These are phyloP conservation scores for Bombus confusus DNA, from an alignment of 1,140 invertebrate species.

Conservation along the genomic window DNA sequence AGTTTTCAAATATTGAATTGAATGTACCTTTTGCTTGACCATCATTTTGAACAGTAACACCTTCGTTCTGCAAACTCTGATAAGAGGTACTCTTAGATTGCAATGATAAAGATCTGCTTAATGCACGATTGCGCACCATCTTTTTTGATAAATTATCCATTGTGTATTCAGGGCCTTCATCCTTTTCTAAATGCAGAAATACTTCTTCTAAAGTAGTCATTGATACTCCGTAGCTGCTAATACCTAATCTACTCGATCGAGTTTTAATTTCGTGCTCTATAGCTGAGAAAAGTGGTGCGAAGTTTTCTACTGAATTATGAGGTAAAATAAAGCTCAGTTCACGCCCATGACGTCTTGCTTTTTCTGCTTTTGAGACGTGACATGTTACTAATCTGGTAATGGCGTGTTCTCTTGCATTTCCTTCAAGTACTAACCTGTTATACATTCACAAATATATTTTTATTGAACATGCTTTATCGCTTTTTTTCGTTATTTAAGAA, in stretches of 20 bases:
- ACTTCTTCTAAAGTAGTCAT: constrained; percentile 97
- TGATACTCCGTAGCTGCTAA: constrained; percentile 94
- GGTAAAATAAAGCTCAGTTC: constrained; percentile 91
- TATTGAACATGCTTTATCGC: neutral
- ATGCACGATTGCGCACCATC: constrained; percentile 87
- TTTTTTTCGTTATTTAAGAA: neutral
- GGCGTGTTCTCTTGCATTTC: constrained; percentile 84
- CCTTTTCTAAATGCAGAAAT: constrained; percentile 89
- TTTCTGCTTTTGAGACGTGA: constrained; percentile 87
- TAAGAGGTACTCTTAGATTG: constrained; percentile 89
- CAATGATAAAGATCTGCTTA: constrained; percentile 87
- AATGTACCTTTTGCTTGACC: constrained; percentile 77
- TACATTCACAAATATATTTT: neutral
- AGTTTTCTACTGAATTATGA: constrained; percentile 88
- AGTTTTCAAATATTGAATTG: neutral
- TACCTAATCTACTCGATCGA: constrained; percentile 85
- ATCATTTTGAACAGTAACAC: constrained; percentile 76
- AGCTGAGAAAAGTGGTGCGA: constrained; percentile 88
- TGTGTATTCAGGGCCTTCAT: constrained; percentile 85
- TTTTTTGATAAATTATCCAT: constrained; percentile 89
- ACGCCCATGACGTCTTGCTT: constrained; percentile 87
- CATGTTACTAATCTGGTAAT: constrained; percentile 86
- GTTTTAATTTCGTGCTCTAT: constrained; percentile 89
- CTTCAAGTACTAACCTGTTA: constrained; percentile 82
- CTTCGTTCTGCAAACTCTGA: constrained; percentile 88